These are phyloP conservation scores for Seriola quinqueradiata DNA, from an alignment of 2,113 vertebrate genomes.

Conservation along the genomic window DNA sequence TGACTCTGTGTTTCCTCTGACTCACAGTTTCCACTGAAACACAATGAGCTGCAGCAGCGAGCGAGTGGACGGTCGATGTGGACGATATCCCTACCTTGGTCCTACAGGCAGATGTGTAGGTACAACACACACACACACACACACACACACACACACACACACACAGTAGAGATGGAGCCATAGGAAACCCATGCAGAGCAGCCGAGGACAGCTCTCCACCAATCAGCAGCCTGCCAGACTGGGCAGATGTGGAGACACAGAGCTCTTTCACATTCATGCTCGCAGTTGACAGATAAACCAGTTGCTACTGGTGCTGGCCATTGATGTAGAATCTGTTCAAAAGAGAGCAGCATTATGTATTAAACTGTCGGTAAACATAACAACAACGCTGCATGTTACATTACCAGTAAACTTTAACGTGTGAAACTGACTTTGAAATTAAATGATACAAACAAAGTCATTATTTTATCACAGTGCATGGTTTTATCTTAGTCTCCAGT, in stretches of 20 bases:
- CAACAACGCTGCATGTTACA: not conserved
- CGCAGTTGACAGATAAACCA: not conserved
- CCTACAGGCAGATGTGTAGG: not conserved
- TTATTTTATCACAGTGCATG: too few relatives aligned
- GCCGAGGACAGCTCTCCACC: not conserved
- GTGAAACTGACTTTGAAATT: too few relatives aligned
- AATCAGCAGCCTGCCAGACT: not conserved
- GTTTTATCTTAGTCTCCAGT: too few relatives aligned
- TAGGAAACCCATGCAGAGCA: not conserved
- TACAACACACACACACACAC: not conserved
- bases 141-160: constrained; percentile 8
- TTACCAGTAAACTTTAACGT: too few relatives aligned
- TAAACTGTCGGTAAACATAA: too few relatives aligned
- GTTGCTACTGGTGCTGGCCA: not conserved
- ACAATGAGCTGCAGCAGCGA: not conserved
- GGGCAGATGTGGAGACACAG: too few relatives aligned
- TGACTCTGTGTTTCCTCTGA: constrained; percentile 15
- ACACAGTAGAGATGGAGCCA: constrained; percentile 20
- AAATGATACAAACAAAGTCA: too few relatives aligned
- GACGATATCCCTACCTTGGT: not conserved
- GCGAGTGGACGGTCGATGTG: not conserved
- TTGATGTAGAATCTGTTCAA: too few relatives aligned
- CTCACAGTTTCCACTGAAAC: constrained; percentile 53
- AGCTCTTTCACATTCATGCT: not conserved
- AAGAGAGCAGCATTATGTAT: not conserved